Base-by-base conservation (phyloP, 2,888 invertebrate genomes). In the Liodrosophila aerea region DNA sequence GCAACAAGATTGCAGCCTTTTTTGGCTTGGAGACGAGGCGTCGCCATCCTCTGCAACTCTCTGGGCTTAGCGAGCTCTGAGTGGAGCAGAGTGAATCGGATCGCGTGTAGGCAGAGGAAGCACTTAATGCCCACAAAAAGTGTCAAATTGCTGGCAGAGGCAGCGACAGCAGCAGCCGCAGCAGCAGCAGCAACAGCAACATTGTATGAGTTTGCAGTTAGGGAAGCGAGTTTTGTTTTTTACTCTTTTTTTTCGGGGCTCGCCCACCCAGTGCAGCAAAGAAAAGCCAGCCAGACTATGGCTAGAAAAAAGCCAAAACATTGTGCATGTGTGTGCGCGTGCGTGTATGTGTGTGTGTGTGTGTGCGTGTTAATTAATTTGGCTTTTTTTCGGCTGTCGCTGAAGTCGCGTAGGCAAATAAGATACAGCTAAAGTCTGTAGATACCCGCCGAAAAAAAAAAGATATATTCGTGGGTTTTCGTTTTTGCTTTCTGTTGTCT, bases 81-180 rank as follows among this genome's bases (percentile, higher is more conserved):
- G 60, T 36, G 39, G 16, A 39, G 16, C 49, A 45, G n/a, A n/a
- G n/a, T n/a, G n/a, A n/a, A n/a, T 45, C 59, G 60, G 46, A 51
- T 68, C 61, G 69, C 50, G 72, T 75, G 87, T 87, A 81, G 87
- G 87, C 88, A 88, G 88, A 87, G 88, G 87, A 88, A 87, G 84
- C 88, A 87, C 87, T 87, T 83, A 88, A 88, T 88, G 88, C 88
- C 88, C 87, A 87, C 88, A 83, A 87, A 80, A 87, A 85, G 88
- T 87, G 88, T 88, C 88, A 85, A 84, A 85, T 87, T 85, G 87
- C 87, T 78, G 73, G 16, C 71, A 80, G 71, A 67, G 67, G 22
- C 22, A 22, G 22, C 5, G 22, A 5, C 22, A 22, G 22, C 2
- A 5, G 22, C 22, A 22, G 22, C 2, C 3, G 22, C 22, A 22